Conservation (phyloP, 2,113 vertebrate genomes). For the Carassius auratus region DNA sequence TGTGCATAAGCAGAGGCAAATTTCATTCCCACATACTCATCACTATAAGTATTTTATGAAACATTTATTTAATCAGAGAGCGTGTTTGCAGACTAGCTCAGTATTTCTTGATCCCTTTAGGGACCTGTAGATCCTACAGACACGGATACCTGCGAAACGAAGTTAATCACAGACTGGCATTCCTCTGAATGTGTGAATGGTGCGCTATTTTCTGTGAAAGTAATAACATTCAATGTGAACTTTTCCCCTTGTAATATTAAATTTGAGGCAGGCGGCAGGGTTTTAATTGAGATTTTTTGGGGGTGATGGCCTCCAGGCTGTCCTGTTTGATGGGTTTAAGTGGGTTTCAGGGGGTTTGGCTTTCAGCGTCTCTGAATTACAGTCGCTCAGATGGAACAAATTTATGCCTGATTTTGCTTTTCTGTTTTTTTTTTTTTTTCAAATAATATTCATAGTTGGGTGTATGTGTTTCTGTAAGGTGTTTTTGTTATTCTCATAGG, state of each 20-base stretch:
- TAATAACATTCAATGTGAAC: conserved; percentile 9
- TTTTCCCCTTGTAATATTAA: conserved; percentile 29
- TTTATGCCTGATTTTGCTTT: neutral
- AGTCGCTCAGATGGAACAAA: neutral
- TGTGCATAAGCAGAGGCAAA: conserved; percentile 7
- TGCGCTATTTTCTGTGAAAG: conserved; percentile 21
- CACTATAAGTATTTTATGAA: conserved; percentile 18
- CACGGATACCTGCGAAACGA: neutral
- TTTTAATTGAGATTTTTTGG: conserved; percentile 27
- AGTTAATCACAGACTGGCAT: conserved; percentile 1
- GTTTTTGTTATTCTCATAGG: neutral
- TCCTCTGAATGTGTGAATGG: neutral
- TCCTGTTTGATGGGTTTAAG: conserved; percentile 40
- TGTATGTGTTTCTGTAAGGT: neutral
- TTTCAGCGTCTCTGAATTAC: conserved; percentile 24
- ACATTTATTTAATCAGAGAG: conserved; percentile 14
- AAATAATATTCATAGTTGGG: neutral
- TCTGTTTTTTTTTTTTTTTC: neutral
- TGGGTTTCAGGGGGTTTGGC: conserved; percentile 14
- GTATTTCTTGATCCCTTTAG: conserved; percentile 11
- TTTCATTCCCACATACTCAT: neutral
- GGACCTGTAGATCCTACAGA: conserved; percentile 8
- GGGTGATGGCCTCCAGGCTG: conserved; percentile 27
- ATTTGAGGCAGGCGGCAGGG: conserved; percentile 22
- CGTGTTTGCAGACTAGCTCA: conserved; percentile 21